Base-by-base conservation (phyloP, 2,797 vertebrate genomes). In the Moxostoma hubbsi region DNA sequence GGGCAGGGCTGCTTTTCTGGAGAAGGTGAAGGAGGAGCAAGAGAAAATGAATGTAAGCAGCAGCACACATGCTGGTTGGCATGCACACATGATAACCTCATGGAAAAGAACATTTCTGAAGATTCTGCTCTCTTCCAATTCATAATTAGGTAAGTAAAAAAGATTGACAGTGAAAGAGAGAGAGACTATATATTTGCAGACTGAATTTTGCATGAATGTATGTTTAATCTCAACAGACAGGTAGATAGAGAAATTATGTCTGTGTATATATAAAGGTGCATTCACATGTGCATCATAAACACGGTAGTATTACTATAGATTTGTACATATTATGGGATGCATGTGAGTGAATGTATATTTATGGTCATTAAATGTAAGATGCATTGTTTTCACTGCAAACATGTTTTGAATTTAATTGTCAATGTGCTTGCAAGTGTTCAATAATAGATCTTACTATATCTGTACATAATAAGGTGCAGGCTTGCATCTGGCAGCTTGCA, bases 401-500 rank as follows among this genome's bases (percentile, higher is more conserved):
- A 10, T 59, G 10, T 16, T 49, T 13, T 13, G 36, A 15, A 5
- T 61, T 51, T 51, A 43, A 46, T 15, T 54, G 53, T 9, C 46
- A 57, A 47, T 5, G 18, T 15, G 69, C 45, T 72, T 72, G 15
- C 18, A 15, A 72, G 9, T 46, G 11, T 55, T 49, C 15, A 59
- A 8, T n/a, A 49, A 49, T 10, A 49, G 69, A 3, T 74, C 1
- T 0, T 18, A 15, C 18, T 53, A n/a, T 47, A 65, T 55, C 57
- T 45, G 43, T 65, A 13, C 7, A 0, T 49, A 68, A 53, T 64
- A 55, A 49, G 75, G 58, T 80, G 65, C 36, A 73, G 82, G 69
- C 75, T 75, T 53, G 36, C 77, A 6, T 68, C 54, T 79, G 68
- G 47, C 11, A 62, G 47, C 58, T 84, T 50, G 71, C 86, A 86